A percentile compares a stretch with the other conserved stretches of the same genome.
Conservation (phyloP, 1,140 invertebrate species). For the Megathymus violae region DNA sequence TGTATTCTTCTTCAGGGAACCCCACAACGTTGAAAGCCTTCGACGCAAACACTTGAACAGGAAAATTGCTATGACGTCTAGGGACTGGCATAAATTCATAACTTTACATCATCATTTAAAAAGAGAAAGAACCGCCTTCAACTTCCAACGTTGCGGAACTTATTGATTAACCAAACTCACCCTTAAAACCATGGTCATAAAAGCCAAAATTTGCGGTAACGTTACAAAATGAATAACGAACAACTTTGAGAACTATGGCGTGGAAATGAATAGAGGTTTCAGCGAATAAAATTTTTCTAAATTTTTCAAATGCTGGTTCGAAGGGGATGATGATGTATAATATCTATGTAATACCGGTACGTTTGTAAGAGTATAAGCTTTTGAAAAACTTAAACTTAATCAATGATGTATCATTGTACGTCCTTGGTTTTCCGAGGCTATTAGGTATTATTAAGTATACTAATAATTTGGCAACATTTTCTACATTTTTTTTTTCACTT, state of each 20-base stretch:
- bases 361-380: no score
- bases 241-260: conserved; percentile 4
- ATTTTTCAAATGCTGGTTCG: background rate
- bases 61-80: conserved; percentile 62
- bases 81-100: conserved; percentile 63
- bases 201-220: background rate
- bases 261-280: conserved; percentile 13
- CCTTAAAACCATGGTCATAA: background rate
- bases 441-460: no score
- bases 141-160: background rate
- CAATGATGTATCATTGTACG: no score
- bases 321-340: no score
- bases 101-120: conserved; percentile 67
- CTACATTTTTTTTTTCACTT: no score
- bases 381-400: no score
- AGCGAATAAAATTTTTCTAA: background rate
- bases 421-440: no score
- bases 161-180: background rate
- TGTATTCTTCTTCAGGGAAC: conserved; percentile 22
- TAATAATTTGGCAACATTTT: no score
- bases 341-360: no score
- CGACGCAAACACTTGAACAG: conserved; percentile 51
- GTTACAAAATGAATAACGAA: background rate
- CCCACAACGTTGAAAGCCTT: conserved; percentile 45
- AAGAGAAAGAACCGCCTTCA: conserved; percentile 45